phyloP scores from a whole-genome alignment of 2,797 vertebrate species.

The Gorsachius magnificus region DNA sequence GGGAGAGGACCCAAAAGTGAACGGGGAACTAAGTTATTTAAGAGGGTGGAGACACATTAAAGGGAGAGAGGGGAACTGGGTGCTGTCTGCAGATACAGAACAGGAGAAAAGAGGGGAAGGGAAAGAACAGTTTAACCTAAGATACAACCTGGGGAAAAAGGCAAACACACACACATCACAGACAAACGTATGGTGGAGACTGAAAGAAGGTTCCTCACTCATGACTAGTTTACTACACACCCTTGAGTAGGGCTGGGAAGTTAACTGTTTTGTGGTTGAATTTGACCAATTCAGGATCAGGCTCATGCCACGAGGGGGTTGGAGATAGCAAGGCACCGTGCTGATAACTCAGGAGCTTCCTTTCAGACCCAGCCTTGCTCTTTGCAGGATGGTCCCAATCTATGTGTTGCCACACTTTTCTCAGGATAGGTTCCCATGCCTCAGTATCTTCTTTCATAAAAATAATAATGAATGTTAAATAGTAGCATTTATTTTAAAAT shows the following conservation, averaged over 20 bases:
- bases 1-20: neutral
- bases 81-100: neutral
- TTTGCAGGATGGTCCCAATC: neutral
- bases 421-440: neutral
- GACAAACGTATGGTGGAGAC: neutral
- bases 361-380: neutral
- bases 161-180: neutral
- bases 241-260: neutral
- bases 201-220: neutral
- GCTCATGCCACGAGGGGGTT: neutral
- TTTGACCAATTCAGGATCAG: neutral
- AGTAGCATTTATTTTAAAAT: neutral
- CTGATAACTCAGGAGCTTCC: neutral
- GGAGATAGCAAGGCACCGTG: neutral
- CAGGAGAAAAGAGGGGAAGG: neutral
- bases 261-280: neutral
- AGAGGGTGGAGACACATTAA: neutral
- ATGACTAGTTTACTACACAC: neutral
- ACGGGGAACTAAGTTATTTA: neutral
- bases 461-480: neutral
- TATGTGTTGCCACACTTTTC: neutral
- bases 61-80: neutral
- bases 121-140: neutral
- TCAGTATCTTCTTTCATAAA: neutral
- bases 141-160: neutral